Conservation (phyloP, 2,797 vertebrate species). For the Pseudotriccus pelzelni region DNA sequence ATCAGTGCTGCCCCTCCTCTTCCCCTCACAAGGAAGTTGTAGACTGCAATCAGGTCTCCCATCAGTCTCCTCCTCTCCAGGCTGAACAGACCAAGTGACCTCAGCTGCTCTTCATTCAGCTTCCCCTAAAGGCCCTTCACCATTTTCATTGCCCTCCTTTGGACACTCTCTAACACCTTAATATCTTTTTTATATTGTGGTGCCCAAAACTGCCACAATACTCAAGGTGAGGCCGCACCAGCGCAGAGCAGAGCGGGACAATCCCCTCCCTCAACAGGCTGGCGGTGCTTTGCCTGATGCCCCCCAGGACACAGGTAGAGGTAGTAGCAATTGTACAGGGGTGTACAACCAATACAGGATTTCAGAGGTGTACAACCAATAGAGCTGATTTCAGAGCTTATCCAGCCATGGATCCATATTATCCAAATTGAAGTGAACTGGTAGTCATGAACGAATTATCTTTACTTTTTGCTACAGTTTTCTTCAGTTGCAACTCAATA, state of each 20-base stretch:
- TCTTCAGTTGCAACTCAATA: background rate
- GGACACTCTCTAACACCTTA: background rate
- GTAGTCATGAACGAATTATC: background rate
- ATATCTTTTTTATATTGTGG: background rate
- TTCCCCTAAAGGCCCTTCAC: background rate
- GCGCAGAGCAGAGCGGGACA: background rate
- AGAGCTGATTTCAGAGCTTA: background rate
- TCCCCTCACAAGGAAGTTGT: no score
- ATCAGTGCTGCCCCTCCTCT: background rate
- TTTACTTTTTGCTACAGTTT: background rate
- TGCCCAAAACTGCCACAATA: background rate
- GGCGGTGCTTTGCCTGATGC: background rate
- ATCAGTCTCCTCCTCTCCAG: background rate
- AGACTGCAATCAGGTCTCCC: background rate
- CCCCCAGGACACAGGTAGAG: background rate
- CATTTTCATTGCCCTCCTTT: background rate
- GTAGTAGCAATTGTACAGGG: background rate
- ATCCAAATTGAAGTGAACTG: background rate
- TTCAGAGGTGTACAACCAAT: background rate
- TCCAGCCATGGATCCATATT: no score
- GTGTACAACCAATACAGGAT: background rate
- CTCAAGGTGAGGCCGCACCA: background rate
- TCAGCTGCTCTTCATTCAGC: background rate
- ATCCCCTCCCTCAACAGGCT: background rate
- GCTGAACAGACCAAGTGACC: background rate